Conservation (phyloP, 2,797 vertebrate species). For the Lithobates pipiens region DNA sequence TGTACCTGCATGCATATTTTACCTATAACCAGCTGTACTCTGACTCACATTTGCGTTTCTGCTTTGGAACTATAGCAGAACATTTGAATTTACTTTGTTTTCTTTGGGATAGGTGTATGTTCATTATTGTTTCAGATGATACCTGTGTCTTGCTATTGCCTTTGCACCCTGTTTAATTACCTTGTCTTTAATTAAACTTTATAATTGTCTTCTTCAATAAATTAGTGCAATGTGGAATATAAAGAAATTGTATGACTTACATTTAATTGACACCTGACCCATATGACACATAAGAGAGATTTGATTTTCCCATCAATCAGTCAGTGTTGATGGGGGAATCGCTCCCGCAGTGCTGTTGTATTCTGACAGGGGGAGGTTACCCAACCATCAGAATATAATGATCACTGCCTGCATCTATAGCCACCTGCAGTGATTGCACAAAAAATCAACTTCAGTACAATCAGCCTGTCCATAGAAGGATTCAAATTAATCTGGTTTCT, state of each 20-base stretch:
- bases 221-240: not conserved
- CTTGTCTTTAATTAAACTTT: not conserved
- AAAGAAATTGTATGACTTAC: not conserved
- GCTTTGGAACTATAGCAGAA: not conserved
- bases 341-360: too few species aligned
- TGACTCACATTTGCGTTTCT: not conserved
- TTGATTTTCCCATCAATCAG: too few species aligned
- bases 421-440: too few species aligned
- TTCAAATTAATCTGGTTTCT: too few species aligned
- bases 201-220: not conserved
- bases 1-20: slow-evolving; percentile 1
- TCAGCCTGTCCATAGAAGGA: too few species aligned
- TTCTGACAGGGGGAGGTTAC: too few species aligned
- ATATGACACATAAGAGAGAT: too few species aligned
- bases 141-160: not conserved
- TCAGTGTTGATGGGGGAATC: too few species aligned
- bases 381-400: too few species aligned
- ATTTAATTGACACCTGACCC: not conserved
- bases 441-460: too few species aligned
- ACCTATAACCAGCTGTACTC: not conserved
- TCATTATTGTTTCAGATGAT: not conserved
- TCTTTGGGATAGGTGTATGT: too few species aligned
- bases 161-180: not conserved
- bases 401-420: too few species aligned
- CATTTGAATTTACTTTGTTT: not conserved